Conservation (phyloP, 2,888 invertebrate species). For the Drosophila mercatorum region DNA sequence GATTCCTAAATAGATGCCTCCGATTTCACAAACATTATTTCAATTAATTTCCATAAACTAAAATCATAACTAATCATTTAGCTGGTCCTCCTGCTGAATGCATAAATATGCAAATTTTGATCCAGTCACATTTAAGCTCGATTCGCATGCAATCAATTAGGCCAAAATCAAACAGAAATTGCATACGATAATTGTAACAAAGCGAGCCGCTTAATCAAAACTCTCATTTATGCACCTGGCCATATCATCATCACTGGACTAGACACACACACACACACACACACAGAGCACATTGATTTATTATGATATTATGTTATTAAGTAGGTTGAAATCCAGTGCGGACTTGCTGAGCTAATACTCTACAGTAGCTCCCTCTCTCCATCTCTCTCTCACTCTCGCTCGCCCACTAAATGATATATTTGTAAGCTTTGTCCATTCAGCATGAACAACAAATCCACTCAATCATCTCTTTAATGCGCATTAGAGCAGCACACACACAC, state of each 20-base stretch:
- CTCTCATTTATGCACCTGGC: slow-evolving; percentile 41
- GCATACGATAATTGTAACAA: slow-evolving; percentile 39
- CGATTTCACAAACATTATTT: neutral
- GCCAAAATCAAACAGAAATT: slow-evolving; percentile 46
- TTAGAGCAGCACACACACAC: slow-evolving; percentile 29
- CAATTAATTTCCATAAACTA: neutral
- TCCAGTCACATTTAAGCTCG: neutral
- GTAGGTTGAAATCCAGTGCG: slow-evolving; percentile 54
- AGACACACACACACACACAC: neutral
- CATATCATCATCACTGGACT: slow-evolving; percentile 20
- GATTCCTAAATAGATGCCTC: neutral
- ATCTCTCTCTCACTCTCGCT: slow-evolving; percentile 34
- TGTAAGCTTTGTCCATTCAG: slow-evolving; percentile 59
- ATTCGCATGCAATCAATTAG: slow-evolving; percentile 27
- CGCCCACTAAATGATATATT: slow-evolving; percentile 45
- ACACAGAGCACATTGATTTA: slow-evolving; percentile 46
- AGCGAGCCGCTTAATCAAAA: slow-evolving; percentile 34
- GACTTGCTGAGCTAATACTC: slow-evolving; percentile 60
- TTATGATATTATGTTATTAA: slow-evolving; percentile 53
- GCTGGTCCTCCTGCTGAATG: too few relatives aligned
- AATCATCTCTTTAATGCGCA: slow-evolving; percentile 74
- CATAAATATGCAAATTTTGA: neutral
- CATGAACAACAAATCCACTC: slow-evolving; percentile 74
- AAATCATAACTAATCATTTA: neutral
- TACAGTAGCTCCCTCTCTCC: slow-evolving; percentile 36